A percentile compares a stretch with the other conserved stretches of the same genome.
Evolutionary conservation across 1,140 invertebrate genomes (phyloP).

Genomic region (Glossosoma conforme): DNA sequence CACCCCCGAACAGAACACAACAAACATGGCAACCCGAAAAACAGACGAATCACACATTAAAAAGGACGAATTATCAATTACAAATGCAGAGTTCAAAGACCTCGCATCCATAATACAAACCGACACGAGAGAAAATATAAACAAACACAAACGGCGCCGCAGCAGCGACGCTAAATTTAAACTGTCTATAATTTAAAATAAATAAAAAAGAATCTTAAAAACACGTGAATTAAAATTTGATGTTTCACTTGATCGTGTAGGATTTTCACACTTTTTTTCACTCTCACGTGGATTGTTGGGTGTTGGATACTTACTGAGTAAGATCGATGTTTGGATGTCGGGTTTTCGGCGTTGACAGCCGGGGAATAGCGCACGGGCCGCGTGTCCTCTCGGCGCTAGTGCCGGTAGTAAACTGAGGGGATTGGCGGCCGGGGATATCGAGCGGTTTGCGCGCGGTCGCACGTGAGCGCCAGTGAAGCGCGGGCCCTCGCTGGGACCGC

Average conservation of each 20-base stretch:
- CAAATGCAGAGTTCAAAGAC: conserved; percentile 15
- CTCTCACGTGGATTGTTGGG: conserved; percentile 3
- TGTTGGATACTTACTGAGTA: conserved; percentile 16
- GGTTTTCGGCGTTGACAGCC: conserved; percentile 18
- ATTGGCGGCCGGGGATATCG: conserved; percentile 19
- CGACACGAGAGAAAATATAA: conserved; percentile 14
- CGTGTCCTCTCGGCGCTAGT: conserved; percentile 7
- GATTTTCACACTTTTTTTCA: too few relatives aligned
- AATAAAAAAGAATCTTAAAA: too few relatives aligned
- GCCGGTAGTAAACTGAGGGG: conserved; percentile 22
- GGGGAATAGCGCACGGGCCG: background rate
- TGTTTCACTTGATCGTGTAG: too few relatives aligned
- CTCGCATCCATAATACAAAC: conserved; percentile 2
- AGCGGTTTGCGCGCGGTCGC: conserved; percentile 19
- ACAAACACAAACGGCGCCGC: conserved; percentile 19
- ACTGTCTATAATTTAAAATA: too few relatives aligned
- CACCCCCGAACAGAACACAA: conserved; percentile 25
- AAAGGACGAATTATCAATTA: too few relatives aligned
- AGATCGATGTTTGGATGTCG: conserved; percentile 14
- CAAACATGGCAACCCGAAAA: conserved; percentile 19
- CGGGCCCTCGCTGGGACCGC: too few relatives aligned
- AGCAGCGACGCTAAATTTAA: too few relatives aligned
- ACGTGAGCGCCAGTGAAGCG: background rate
- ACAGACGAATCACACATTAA: too few relatives aligned
- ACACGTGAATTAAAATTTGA: too few relatives aligned